phyloP scores from a whole-genome alignment of 2,797 vertebrate species.

The Cossypha dichroa region DNA sequence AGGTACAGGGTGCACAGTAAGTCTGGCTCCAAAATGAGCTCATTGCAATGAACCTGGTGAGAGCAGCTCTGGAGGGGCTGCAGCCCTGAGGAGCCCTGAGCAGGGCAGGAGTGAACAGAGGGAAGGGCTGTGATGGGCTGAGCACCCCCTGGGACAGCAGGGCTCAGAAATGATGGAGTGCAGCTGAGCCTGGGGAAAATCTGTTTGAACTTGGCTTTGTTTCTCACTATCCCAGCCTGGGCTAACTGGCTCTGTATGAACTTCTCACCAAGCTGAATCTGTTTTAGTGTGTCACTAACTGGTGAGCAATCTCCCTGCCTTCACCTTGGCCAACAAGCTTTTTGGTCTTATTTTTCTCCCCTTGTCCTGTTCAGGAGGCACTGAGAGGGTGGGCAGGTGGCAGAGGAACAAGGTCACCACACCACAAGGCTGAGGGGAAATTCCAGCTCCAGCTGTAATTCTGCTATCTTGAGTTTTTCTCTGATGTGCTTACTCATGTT shows the following conservation, averaged over 20 bases:
- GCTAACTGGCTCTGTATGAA: neutral
- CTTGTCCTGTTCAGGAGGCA: neutral
- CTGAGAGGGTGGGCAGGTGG: neutral
- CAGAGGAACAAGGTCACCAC: neutral
- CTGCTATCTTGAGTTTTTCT: neutral
- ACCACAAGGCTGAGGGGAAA: neutral
- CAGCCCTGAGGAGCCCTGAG: neutral
- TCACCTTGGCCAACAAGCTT: neutral
- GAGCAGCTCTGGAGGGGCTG: neutral
- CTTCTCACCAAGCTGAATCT: neutral
- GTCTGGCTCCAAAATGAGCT: neutral
- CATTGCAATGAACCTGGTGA: accelerated
- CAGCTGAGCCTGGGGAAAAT: neutral
- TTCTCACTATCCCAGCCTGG: neutral
- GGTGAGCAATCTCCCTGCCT: neutral
- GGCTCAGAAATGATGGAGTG: accelerated
- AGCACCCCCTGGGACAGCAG: neutral
- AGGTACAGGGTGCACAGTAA: neutral
- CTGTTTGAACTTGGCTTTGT: neutral
- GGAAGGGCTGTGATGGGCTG: neutral
- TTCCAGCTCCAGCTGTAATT: neutral
- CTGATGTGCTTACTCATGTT: neutral
- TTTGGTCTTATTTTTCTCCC: neutral
- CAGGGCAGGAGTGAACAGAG: neutral
- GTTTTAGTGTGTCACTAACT: neutral